Evolutionary conservation across 2,888 invertebrate species (phyloP).

Genomic region (Drymonia ruficornis): DNA sequence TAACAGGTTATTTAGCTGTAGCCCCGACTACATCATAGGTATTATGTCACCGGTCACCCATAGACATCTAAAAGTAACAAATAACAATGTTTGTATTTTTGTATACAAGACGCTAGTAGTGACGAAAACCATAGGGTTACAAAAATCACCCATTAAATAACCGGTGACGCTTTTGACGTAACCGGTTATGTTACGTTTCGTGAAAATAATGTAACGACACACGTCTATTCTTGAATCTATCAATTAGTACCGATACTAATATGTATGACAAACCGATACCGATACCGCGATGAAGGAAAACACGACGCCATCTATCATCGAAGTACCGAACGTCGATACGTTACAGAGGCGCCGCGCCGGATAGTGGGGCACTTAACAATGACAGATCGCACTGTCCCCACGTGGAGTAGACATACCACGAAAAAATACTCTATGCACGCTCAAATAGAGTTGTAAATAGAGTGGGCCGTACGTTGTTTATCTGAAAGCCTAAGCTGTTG

Average conservation of each 20-base stretch:
- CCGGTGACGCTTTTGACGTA: no score
- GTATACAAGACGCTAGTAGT: no score
- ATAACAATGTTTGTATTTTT: no score
- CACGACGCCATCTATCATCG: slow-evolving; percentile 27
- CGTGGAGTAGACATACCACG: background rate
- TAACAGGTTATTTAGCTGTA: no score
- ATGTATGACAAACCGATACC: slow-evolving; percentile 4
- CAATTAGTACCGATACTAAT: background rate
- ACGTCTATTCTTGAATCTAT: no score
- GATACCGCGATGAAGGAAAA: slow-evolving; percentile 15
- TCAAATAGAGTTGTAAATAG: background rate
- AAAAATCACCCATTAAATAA: no score
- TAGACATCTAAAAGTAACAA: no score
- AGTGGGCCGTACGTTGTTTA: background rate
- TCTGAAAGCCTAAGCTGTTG: background rate
- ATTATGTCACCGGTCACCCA: no score
- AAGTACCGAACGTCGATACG: slow-evolving; percentile 25
- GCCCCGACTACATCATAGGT: no score
- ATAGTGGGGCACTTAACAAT: slow-evolving; percentile 23
- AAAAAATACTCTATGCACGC: background rate
- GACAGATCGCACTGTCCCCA: slow-evolving; percentile 20
- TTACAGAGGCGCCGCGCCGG: slow-evolving; percentile 21
- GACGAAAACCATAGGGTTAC: no score
- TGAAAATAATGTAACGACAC: no score
- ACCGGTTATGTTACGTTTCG: no score